Percentiles rank a stretch among this genome's conserved stretches.
phyloP scores from a whole-genome alignment of 2,888 invertebrate species.

The Patella caerulea region DNA sequence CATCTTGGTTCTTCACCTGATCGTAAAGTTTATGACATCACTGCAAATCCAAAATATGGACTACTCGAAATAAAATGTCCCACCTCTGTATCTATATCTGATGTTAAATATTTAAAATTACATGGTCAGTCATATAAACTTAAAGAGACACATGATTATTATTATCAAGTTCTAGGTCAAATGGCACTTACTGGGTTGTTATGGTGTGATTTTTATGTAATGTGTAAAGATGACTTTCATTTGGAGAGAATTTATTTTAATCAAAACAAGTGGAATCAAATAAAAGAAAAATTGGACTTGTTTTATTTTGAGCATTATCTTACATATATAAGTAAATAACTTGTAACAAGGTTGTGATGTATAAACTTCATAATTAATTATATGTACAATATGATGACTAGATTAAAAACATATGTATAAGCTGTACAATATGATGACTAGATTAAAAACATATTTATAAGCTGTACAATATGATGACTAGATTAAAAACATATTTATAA shows the following conservation, averaged over 20 bases:
- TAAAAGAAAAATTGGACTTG: slow-evolving; percentile 13
- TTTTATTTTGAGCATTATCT: slow-evolving; percentile 13
- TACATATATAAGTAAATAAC: background rate
- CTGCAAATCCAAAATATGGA: background rate
- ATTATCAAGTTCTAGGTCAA: slow-evolving; percentile 8
- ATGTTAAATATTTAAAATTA: background rate
- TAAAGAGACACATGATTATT: slow-evolving; percentile 11
- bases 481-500: no score
- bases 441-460: no score
- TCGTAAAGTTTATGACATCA: background rate
- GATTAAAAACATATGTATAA: no score
- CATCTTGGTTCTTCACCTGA: slow-evolving; percentile 12
- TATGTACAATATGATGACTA: no score
- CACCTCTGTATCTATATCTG: background rate
- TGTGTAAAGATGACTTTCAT: slow-evolving; percentile 11
- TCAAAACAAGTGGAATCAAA: background rate
- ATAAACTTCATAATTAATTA: no score
- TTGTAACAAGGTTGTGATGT: no score
- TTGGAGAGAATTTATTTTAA: slow-evolving; percentile 5
- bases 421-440: no score
- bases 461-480: no score
- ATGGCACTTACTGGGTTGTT: slow-evolving; percentile 5
- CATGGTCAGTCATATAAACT: background rate
- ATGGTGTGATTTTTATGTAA: slow-evolving; percentile 16
- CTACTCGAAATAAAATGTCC: slow-evolving; percentile 1